Base-by-base conservation (phyloP, 2,797 vertebrate species). In the Thunnus albacares region DNA sequence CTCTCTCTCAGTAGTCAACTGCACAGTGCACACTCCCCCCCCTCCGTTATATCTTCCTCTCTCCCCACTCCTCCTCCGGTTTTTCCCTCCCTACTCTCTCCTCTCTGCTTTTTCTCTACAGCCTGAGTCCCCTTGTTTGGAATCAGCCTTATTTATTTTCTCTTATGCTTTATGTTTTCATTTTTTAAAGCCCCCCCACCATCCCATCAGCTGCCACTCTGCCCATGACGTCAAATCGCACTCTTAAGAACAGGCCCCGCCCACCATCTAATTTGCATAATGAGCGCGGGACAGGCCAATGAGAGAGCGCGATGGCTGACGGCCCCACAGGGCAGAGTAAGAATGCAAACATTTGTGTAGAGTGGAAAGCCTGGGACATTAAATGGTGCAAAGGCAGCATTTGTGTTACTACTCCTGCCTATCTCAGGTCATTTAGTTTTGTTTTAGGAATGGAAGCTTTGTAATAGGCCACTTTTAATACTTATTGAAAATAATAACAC, bases 191-290 rank as follows among this genome's bases (percentile, higher is more conserved):
- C 80, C 75, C 58, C 35, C n/a, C 38, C 62, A 82, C 51, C 81
- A 84, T 86, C 86, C 84, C 92, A 87, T 87, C 90, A 87, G 83
- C 83, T 87, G 89, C 90, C 95, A 94, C 94, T 91, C 84, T 91
- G 89, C 75, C 84, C 70, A 87, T 97, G 96, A 97, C 97, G 96
- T 97, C 95, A 97, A 67, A 78, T 87, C 87, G 81, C 87, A 72
- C 86, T 90, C 91, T 91, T 75, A 80, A 49, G 83, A 87, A 85
- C 71, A 92, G 87, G 85, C 79, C 78, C 73, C 89, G 76, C 92
- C 95, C 95, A 92, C 73, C 10, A 45, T 35, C 15, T 18, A 1
- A 95, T 97, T 96, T 95, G 94, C 95, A 97, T 97, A 96, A 95
- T 86, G 51, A 94, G 90, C 64, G 33, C 43, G 64, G 77, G 14